These are phyloP conservation scores for Bathynomus jamesi DNA, from an alignment of 1,140 invertebrate species.

Conservation along the genomic window DNA sequence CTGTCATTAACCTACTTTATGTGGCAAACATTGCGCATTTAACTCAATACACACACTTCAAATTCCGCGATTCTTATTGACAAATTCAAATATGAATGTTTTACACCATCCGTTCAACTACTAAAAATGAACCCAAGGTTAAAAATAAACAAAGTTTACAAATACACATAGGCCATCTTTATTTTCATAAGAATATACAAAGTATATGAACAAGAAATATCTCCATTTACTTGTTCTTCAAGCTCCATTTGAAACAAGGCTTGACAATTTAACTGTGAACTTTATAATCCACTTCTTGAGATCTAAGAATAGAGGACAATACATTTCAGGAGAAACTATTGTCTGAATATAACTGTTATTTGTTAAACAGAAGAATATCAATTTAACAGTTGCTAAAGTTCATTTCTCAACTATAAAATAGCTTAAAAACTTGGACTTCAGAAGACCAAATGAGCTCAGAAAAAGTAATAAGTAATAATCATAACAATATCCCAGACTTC, in stretches of 20 bases:
- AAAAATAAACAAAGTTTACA: background rate
- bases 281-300: background rate
- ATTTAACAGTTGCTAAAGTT: background rate
- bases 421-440: background rate
- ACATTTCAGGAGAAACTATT: too few species aligned
- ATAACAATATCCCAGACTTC: background rate
- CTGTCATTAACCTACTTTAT: too few species aligned
- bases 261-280: background rate
- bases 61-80: too few species aligned
- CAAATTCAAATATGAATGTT: too few species aligned
- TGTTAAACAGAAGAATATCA: background rate
- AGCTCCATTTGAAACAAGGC: background rate
- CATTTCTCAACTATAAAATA: background rate
- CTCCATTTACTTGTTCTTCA: background rate
- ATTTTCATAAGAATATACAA: background rate
- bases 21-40: too few species aligned
- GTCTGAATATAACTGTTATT: background rate
- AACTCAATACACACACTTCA: too few species aligned
- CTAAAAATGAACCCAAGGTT: too few species aligned
- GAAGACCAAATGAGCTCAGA: background rate
- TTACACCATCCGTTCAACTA: too few species aligned
- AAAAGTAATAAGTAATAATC: background rate
- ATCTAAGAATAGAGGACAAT: too few species aligned
- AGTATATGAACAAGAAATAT: background rate
- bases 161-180: background rate